Evolutionary conservation across 2,797 vertebrate species (phyloP), one percentile per base, ranked within the genome.

Genomic region (Lagocephalus sceleratus): DNA sequence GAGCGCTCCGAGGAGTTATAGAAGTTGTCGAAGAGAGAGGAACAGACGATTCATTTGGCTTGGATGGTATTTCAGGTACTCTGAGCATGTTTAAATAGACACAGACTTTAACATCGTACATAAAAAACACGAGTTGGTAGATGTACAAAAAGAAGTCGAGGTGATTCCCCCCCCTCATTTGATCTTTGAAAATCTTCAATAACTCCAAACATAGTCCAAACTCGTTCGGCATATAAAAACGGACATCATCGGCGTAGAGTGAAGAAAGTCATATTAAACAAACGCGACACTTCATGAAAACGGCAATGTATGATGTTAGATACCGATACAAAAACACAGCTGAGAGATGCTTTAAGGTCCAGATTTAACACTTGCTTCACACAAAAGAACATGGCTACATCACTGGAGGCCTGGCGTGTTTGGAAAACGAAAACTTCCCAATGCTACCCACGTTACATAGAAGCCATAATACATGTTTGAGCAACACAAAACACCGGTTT

Each of bases 41-140:
- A 71, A 74, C 63, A 69, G 70, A 80, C 71, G 76, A 75, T 77
- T 82, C 65, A 74, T 84, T 86, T 82, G 81, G 83, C 76, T 82
- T 81, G 74, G 76, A 78, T 69, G 75, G 66, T 63, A 60, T 72
- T 74, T 81, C 53, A 79, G 69, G 73, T 76, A 79, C 71, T 83
- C 71, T 77, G 80, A 81, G 67, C 72, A 63, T 78, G 76, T 83
- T 85, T 78, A 81, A 86, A 86, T 78, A 82, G 80, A 87, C 86
- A 89, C 8, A 71, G 75, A 87, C 76, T 73, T 41, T 45, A 79
- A 79, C 76, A 82, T 67, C 68, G 70, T 81, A 85, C 85, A 79
- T 68, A 75, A 82, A 71, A 76, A 70, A 76, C 63, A 83, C 75
- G 67, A 69, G 67, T 75, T 49, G 66, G 65, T 47, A 71, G 73